Evolutionary conservation across 2,113 vertebrate genomes (phyloP).

Genomic region (Cyanoliseus patagonus): DNA sequence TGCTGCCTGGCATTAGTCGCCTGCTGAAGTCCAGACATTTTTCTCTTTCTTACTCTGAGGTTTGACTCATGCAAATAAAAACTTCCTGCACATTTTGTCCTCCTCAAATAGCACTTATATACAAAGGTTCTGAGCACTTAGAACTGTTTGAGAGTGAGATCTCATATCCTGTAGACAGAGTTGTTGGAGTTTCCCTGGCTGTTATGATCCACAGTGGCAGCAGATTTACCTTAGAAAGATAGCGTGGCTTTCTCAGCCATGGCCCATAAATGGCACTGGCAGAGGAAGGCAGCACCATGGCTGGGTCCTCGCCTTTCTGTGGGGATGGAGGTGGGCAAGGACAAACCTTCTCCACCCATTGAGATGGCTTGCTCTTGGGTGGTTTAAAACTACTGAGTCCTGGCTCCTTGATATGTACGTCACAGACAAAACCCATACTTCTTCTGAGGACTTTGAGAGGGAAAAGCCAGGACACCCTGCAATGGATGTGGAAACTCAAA

Average conservation of each 20-base stretch:
- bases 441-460: neutral
- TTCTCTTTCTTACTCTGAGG: neutral
- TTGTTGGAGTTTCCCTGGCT: neutral
- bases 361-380: neutral
- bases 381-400: neutral
- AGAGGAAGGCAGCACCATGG: neutral
- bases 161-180: neutral
- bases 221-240: neutral
- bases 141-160: neutral
- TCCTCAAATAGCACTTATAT: neutral
- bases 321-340: rapidly evolving
- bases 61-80: neutral
- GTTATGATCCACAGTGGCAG: neutral
- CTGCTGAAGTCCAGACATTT: neutral
- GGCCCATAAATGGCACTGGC: neutral
- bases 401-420: neutral
- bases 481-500: neutral
- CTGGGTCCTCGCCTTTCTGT: neutral
- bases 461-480: neutral
- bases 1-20: neutral
- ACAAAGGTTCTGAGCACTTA: neutral
- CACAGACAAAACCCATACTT: neutral
- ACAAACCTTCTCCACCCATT: rapidly evolving
- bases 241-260: neutral
- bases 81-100: neutral